Evolutionary conservation across 2,797 vertebrate species (phyloP), one percentile per base, ranked within the genome.

Genomic region (Sebastes miniatus): DNA sequence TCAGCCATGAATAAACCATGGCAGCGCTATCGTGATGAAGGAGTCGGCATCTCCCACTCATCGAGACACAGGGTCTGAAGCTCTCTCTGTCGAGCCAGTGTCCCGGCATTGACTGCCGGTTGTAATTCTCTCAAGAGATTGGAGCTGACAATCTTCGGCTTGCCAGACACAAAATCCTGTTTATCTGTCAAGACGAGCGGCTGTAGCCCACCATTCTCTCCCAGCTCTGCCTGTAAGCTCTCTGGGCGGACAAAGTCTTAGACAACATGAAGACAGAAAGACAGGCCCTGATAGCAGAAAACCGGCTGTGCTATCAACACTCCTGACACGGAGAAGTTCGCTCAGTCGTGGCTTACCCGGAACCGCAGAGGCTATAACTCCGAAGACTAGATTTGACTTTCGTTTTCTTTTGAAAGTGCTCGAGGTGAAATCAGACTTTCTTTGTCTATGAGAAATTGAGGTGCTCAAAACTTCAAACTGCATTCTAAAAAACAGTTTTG

Each of bases 121-220:
- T 92, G 92, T 93, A 94, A 95, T 95, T 95, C 95, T 94, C 90
- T 89, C 72, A 76, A 87, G 90, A 94, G 92, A 94, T 93, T 92
- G 91, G 84, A 91, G 87, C 88, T 87, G 89, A 91, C 93, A 94
- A 93, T 93, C 93, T 92, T 81, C 32, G 76, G 86, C 89, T 90
- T 80, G 88, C 89, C 94, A 93, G 92, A 88, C 92, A 88, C 88
- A 88, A 93, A 94, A 95, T 94, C 92, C 93, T 92, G 90, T 94
- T 95, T 94, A 95, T 95, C 94, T 93, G 93, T 91, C 87, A 88
- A 80, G 80, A 89, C 80, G 84, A 86, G 90, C 69, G 36, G 71
- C 85, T 85, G 76, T 71, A 82, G 81, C 70, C 76, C 80, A 70
- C 83, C 81, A 74, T 77, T 77, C 86, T 89, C 81, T 83, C 86